Base-by-base conservation (phyloP, 1,140 invertebrate species). In the Drosophila sturtevanti region DNA sequence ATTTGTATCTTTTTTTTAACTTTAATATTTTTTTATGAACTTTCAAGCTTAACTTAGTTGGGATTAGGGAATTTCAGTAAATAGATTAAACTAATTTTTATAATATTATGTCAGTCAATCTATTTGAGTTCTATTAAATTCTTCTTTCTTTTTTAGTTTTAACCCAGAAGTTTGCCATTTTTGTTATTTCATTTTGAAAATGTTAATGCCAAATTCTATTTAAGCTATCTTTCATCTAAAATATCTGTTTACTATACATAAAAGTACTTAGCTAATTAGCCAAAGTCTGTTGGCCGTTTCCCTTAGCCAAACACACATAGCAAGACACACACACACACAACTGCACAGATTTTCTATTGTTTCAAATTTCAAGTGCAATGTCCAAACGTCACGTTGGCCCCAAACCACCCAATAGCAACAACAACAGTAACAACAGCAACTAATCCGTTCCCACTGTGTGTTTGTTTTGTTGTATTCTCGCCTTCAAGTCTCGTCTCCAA, bases 311-410 rank as follows among this genome's bases (percentile, higher is more conserved):
- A 10, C 18, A 48, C 3, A 21, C 16, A 48, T 1, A 11, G 4
- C 14, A 7, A 18, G 0, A 44, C 14, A 44, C 7, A 44, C 0
- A 44, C 6, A 18, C 16, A 0, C 2, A 44, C 6, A 16, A 68
- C 68, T 56, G 44, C 75, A 63, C 64, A 68, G 38, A 63, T 58
- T 62, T 63, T 75, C 38, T 72, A 75, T 75, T 75, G 72, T 75
- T 59, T 75, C 61, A 41, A 27, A 38, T 75, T 75, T 75, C 72
- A 75, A 75, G 72, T 75, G 72, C 72, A 75, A 75, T 75, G 72
- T 68, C 71, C 74, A 27, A 38, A 52, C 44, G 35, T 44, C 61
- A 34, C 34, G 34, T 18, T 22, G 21, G 16, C 51, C 34, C 11
- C 11, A 24, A 24, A 35, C 44, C 62, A 12, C 22, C 48, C 63